Evolutionary conservation across 1,140 invertebrate genomes (phyloP), one percentile per base, ranked within the genome.

Genomic region (Pachypeltis micranthus): DNA sequence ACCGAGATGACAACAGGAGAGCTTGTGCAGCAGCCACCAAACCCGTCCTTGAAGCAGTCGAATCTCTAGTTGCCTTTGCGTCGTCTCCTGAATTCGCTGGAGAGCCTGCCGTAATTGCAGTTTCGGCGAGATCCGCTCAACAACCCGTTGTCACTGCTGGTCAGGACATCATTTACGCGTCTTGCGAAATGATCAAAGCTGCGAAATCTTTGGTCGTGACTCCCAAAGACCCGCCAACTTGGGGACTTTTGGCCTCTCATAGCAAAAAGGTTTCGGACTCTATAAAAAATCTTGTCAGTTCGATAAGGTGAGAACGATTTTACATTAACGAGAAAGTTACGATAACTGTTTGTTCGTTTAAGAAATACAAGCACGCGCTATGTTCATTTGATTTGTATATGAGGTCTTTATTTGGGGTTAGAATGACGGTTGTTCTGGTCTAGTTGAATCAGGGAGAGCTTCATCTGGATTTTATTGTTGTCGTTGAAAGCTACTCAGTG

Each of bases 211-310:
- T 98, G 25, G 91, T 91, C 1, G 81, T 94, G 0, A 86, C 89
- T 63, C 91, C 93, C 0, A 86, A 87, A 67, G 95, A 98, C 78
- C 90, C 93, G 0, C 83, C 88, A 1, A 91, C 90, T 2, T 98
- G 96, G 92, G 93, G 96, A 72, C 78, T 87, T 44, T 81, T 98
- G 58, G 93, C 95, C 0, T 87, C 85, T 69, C 91, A 96, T 74
- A 96, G 92, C 69, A 96, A 94, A 74, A 87, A 85, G 68, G 93
- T 98, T 0, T 96, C 93, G 16, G 94, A 98, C 72, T 91, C 93
- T 0, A 97, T 99, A 67, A 98, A 98, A 74, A 83, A 85, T 14
- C 78, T 98, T 1, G 92, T 96, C 0, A 85, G 90, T 26, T 89
- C 91, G 39, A 95, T 97, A 64, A 82, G 82, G 85, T 86, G 71